phyloP scores from a whole-genome alignment of 2,113 vertebrate species.

The Caretta caretta region DNA sequence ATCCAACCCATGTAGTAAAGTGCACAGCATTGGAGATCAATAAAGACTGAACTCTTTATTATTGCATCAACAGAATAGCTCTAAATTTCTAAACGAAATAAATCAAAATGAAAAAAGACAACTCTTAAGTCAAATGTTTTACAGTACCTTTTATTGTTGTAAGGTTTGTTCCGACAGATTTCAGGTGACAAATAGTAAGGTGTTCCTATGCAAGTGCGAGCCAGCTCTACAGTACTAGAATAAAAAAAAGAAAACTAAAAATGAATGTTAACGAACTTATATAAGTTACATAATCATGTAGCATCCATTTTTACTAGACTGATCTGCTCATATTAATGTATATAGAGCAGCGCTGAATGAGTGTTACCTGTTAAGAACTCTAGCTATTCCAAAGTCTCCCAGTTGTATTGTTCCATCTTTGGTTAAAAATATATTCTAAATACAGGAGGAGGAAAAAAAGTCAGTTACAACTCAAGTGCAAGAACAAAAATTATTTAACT shows the following conservation, averaged over 20 bases:
- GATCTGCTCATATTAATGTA: not conserved
- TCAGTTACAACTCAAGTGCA: slow-evolving; percentile 2
- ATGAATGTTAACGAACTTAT: not conserved
- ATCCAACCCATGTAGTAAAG: not conserved
- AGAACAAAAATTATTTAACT: not conserved
- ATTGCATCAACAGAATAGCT: not conserved
- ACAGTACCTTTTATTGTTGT: slow-evolving; percentile 98
- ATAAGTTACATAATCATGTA: not conserved
- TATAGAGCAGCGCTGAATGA: not conserved
- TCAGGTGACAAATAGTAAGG: slow-evolving; percentile 98
- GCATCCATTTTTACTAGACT: not conserved
- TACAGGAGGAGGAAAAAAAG: not conserved
- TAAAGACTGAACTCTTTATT: not conserved
- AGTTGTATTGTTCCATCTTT: slow-evolving; percentile 96
- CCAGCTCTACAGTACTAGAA: slow-evolving; percentile 93
- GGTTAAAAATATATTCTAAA: slow-evolving; percentile 97
- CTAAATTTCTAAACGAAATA: not conserved
- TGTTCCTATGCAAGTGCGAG: slow-evolving; percentile 97
- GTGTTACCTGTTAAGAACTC: slow-evolving; percentile 95
- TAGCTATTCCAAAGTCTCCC: slow-evolving; percentile 98
- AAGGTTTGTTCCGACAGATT: slow-evolving; percentile 98
- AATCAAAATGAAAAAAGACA: not conserved
- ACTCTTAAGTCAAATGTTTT: not conserved
- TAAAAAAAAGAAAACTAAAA: slow-evolving; percentile 40
- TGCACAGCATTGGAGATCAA: not conserved